Conservation (phyloP, 1,140 invertebrate species). For the Mya arenaria region DNA sequence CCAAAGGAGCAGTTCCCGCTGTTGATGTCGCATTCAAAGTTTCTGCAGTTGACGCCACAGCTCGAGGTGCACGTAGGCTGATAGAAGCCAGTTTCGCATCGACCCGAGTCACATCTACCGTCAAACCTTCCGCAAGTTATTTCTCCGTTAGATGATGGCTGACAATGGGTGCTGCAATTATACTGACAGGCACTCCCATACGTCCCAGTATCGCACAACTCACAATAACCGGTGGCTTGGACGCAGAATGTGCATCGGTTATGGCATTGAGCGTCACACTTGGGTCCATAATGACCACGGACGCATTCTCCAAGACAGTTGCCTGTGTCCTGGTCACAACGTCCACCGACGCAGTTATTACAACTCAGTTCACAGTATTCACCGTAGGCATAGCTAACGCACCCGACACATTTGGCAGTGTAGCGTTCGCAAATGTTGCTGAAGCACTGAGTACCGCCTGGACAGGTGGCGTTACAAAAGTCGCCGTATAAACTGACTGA, state of each 20-base stretch:
- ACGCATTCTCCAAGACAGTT: slow-evolving; percentile 22
- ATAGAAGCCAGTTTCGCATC: slow-evolving; percentile 23
- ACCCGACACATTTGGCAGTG: slow-evolving; percentile 4
- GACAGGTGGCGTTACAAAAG: slow-evolving; percentile 14
- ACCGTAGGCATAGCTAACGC: slow-evolving; percentile 8
- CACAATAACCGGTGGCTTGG: slow-evolving; percentile 10
- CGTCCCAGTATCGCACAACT: slow-evolving; percentile 27
- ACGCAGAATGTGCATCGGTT: slow-evolving; percentile 26
- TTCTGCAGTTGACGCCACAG: slow-evolving; percentile 1
- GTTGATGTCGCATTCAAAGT: slow-evolving; percentile 5
- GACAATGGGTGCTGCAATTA: slow-evolving; percentile 23
- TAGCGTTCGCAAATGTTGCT: slow-evolving; percentile 30
- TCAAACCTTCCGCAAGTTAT: slow-evolving; percentile 23
- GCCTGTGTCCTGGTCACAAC: slow-evolving; percentile 23
- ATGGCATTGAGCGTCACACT: slow-evolving; percentile 18
- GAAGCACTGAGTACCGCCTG: slow-evolving; percentile 6
- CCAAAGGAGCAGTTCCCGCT: slow-evolving; percentile 26
- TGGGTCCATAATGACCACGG: slow-evolving; percentile 7
- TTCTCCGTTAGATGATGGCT: not conserved
- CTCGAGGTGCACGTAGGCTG: not conserved
- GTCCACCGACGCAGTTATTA: slow-evolving; percentile 23
- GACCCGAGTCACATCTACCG: slow-evolving; percentile 15
- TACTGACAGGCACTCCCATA: slow-evolving; percentile 17
- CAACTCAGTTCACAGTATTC: slow-evolving; percentile 28
- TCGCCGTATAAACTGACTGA: slow-evolving; percentile 20